Conservation (phyloP, 2,888 invertebrate genomes). For the Drosophila merina region DNA sequence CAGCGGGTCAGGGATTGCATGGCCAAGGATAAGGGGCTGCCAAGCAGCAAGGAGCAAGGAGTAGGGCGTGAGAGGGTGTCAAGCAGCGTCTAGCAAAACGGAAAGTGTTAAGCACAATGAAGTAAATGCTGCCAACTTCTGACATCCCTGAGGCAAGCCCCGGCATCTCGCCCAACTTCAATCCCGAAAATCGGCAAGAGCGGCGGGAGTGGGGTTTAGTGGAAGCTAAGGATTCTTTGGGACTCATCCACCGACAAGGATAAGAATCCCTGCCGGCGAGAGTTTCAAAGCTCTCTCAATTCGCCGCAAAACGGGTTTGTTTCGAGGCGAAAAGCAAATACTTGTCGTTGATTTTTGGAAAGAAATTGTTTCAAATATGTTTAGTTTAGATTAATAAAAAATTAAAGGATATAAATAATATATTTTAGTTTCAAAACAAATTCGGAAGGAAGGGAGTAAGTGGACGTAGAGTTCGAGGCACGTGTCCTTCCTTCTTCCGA, state of each 20-base stretch:
- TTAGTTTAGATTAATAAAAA: too few species aligned
- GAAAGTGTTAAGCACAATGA: slow-evolving; percentile 74
- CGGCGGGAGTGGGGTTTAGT: background rate
- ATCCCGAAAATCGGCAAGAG: slow-evolving; percentile 11
- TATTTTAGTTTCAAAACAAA: too few species aligned
- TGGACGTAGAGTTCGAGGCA: background rate
- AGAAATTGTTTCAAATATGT: too few species aligned
- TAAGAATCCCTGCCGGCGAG: background rate
- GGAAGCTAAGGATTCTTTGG: background rate
- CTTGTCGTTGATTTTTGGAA: too few species aligned
- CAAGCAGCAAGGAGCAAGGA: background rate
- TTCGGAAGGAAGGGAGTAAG: too few species aligned
- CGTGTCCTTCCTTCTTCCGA: slow-evolving; percentile 39
- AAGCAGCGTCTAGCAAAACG: slow-evolving; percentile 55
- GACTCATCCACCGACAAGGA: background rate
- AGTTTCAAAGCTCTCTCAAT: slow-evolving; percentile 49
- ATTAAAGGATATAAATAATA: too few species aligned
- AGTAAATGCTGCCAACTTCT: slow-evolving; percentile 70
- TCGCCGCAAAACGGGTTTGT: slow-evolving; percentile 58
- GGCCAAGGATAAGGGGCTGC: background rate
- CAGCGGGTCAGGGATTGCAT: background rate
- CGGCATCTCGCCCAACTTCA: slow-evolving; percentile 21
- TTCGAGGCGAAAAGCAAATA: slow-evolving; percentile 42
- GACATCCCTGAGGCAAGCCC: slow-evolving; percentile 30
- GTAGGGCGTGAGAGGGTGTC: background rate